Evolutionary conservation across 1,140 invertebrate species (phyloP), one percentile per base, ranked within the genome.

Genomic region (Drosophila quadrilineata): DNA sequence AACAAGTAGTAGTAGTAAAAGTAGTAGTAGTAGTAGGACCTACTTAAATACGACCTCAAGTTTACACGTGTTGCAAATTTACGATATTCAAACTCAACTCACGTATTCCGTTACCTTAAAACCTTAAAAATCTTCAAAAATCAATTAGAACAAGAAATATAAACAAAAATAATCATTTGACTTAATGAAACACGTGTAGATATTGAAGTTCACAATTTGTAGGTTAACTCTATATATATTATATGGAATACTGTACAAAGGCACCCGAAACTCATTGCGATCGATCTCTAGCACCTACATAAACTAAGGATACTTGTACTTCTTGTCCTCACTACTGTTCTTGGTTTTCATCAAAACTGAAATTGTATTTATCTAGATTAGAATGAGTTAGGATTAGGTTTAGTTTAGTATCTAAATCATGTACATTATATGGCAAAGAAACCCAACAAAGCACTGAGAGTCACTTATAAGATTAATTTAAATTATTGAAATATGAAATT

Each of bases 401-500:
- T n/a, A n/a, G n/a, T n/a, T n/a, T n/a, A 33, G 16, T 6, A 3
- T 4, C 6, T 14, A 50, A 68, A 64, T 38, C n/a, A n/a, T 79
- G 66, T 71, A 77, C 24, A 69, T 48, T 67, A 24, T 36, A 3
- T 26, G 28, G 38, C 26, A 65, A 58, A 69, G 24, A 62, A 46
- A 71, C 38, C 41, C 36, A 57, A 57, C 58, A 69, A 56, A 75
- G 79, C 79, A 85, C 79, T 85, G 79, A 85, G 67, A 85, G 79
- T 85, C 79, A 85, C 69, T 58, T 53, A 50, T 86, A 85, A 85
- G 79, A 50, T 72, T 71, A 68, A 50, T 76, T 74, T 84, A 84
- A 76, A 46, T 71, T 76, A 79, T 72, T 85, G 40, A 79, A 59
- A 60, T 77, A 49, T 46, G 16, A 54, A 40, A 19, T 24, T 9